Evolutionary conservation across 2,113 vertebrate species (phyloP), one percentile per base, ranked within the genome.

Genomic region (Smithornis capensis): DNA sequence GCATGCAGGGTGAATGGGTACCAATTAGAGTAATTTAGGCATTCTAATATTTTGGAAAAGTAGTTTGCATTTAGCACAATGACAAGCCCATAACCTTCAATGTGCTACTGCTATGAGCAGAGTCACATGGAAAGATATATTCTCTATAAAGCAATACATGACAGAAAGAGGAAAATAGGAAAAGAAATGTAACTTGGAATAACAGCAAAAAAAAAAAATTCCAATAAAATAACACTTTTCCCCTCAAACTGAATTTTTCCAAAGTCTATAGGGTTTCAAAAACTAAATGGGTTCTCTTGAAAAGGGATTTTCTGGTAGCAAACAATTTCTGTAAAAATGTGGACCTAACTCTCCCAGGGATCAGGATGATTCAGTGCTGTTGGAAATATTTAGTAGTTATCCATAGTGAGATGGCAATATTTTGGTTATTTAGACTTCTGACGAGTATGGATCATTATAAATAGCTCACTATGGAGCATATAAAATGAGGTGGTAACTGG

Each of bases 351-450:
- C 73, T 92, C 69, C 4, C 69, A 90, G 83, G 64, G 64, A 93
- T 81, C 53, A 78, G 65, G 68, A 89, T 75, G 90, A 96, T 89
- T 78, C 90, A 90, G 62, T 59, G 68, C 62, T 92, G 80, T 38
- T 93, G 80, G 80, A 96, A 95, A 82, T 82, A 74, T 83, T 96
- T 87, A 82, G 65, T 75, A 96, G 73, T 77, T 95, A 93, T 93
- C 79, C 83, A 56, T 52, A 82, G 86, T 18, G 64, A 93, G 65
- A 93, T 78, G 86, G 85, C 77, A 94, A 93, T 87, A 80, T 90
- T 93, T 96, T 57, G 80, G 45, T 96, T 95, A 90, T 90, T 96
- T 87, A 92, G 86, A 89, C 83, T 96, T 89, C 68, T 71, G 83
- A 83, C 1, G 1, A 93, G 83, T 87, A 93, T 29, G 76, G 93